Conservation (phyloP, 53 echinoderm and acorn worm genomes). For the Pentamera pediparva region DNA sequence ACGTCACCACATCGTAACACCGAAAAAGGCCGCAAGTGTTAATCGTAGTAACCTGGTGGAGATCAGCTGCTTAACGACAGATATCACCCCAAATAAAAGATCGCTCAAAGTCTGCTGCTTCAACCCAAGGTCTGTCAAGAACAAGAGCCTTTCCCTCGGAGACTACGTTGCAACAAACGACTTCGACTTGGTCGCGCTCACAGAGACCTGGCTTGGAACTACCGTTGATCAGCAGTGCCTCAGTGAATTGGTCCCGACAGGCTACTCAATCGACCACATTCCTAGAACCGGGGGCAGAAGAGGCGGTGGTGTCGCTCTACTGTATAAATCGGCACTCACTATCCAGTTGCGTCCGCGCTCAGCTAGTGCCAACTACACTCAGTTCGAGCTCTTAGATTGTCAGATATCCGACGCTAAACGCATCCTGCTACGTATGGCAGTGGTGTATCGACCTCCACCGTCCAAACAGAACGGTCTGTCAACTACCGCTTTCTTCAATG, state of each 20-base stretch:
- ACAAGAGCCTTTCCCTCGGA: constrained; percentile 11
- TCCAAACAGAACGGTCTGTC: constrained; percentile 16
- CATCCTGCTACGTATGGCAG: neutral
- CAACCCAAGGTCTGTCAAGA: no score
- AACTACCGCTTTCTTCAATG: constrained; percentile 26
- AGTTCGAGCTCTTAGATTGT: constrained; percentile 24
- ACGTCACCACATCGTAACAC: no score
- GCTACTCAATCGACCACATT: constrained; percentile 6
- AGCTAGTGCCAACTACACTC: neutral
- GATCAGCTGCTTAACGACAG: no score
- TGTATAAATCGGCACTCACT: constrained; percentile 16
- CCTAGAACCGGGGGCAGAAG: neutral
- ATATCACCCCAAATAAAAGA: no score
- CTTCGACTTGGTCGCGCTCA: constrained; percentile 9
- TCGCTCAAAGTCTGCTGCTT: no score
- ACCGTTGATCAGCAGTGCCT: neutral
- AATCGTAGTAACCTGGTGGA: no score
- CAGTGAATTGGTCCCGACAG: constrained; percentile 18
- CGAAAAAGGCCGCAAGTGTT: no score
- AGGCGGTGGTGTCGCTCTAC: constrained; percentile 21
- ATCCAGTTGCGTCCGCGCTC: neutral
- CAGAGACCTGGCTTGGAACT: constrained; percentile 14
- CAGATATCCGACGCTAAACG: neutral
- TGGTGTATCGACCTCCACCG: constrained; percentile 28
- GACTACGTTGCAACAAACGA: constrained; percentile 21